Evolutionary conservation across 2,113 vertebrate genomes (phyloP), one percentile per base, ranked within the genome.

Genomic region (Campylomormyrus tamandua): DNA sequence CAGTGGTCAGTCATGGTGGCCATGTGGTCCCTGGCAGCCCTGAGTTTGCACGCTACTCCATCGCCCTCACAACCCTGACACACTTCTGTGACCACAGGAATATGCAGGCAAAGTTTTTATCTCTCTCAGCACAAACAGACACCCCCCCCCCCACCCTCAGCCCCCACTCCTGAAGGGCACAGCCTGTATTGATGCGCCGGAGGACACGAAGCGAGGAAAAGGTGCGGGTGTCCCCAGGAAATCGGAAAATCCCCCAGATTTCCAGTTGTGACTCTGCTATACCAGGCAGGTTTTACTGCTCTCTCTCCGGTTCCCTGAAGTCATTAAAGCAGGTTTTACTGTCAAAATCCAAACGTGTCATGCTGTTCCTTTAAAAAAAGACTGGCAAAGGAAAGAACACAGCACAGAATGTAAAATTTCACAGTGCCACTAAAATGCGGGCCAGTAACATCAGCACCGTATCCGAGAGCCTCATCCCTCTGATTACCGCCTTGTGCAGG

Each of bases 271-370:
- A 80, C 8, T 80, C 74, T 42, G 74, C 39, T 13, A 7, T 42
- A 42, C 35, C 74, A 42, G 31, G 74, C 35, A 77, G 13, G 70
- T 15, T 77, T 77, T 77, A 35, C 70, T 2, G 15, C 35, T 39
- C 24, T 80, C 74, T 42, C 74, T 80, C 35, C 15, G 5, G 74
- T 39, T 80, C 74, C 35, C 74, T 42, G 74, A 80, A 80, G 35
- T 35, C 74, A 80, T 80, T 80, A 80, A 80, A 80, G 74, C 35
- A 42, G 74, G 35, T 80, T 80, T 80, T 80, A 80, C 74, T 80
- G 35, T 80, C 35, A 80, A 80, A 80, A 80, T 80, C 74, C 74
- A 80, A 80, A 80, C 11, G 31, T 80, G 13, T 80, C 74, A 80
- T 39, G 74, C 74, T 80, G 31, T 80, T 42, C 31, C 74, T 80